Evolutionary conservation across 1,140 invertebrate species (phyloP).

Genomic region (Temnothorax longispinosus): DNA sequence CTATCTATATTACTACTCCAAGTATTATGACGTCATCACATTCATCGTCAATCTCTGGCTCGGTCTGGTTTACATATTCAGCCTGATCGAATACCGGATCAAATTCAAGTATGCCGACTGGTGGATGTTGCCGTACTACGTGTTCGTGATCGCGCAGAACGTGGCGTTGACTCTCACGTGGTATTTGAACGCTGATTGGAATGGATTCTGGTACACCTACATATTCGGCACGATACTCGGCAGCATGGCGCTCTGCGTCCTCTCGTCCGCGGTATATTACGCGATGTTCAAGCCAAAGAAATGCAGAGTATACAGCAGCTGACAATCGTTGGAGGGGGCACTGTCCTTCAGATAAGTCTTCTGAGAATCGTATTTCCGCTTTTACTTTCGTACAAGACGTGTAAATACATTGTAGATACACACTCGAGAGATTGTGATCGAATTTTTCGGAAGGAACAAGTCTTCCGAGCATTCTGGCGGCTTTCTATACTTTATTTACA

Average conservation of each 20-base stretch:
- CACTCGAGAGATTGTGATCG: neutral
- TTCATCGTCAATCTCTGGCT: conserved; percentile 88
- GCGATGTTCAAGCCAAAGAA: conserved; percentile 83
- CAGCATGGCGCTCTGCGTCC: conserved; percentile 80
- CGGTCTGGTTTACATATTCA: conserved; percentile 90
- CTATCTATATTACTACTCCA: conserved; percentile 87
- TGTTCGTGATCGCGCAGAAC: conserved; percentile 89
- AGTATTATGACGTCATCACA: conserved; percentile 86
- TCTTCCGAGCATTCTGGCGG: conserved; percentile 31
- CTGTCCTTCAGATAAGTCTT: conserved; percentile 20
- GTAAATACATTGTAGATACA: conserved; percentile 4
- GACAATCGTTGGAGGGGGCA: conserved; percentile 52
- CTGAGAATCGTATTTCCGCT: neutral
- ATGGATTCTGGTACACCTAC: conserved; percentile 84
- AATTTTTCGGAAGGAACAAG: neutral
- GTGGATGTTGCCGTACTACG: conserved; percentile 89
- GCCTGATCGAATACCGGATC: conserved; percentile 91
- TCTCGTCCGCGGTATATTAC: conserved; percentile 80
- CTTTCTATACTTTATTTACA: conserved; percentile 34
- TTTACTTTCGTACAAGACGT: neutral
- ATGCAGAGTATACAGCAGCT: conserved; percentile 80
- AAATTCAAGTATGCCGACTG: conserved; percentile 89
- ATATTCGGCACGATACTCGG: conserved; percentile 80
- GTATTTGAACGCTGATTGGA: conserved; percentile 86
- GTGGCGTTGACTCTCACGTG: conserved; percentile 88